These are phyloP conservation scores for Phycodurus eques DNA, from an alignment of 2,113 vertebrate species.

Conservation along the genomic window DNA sequence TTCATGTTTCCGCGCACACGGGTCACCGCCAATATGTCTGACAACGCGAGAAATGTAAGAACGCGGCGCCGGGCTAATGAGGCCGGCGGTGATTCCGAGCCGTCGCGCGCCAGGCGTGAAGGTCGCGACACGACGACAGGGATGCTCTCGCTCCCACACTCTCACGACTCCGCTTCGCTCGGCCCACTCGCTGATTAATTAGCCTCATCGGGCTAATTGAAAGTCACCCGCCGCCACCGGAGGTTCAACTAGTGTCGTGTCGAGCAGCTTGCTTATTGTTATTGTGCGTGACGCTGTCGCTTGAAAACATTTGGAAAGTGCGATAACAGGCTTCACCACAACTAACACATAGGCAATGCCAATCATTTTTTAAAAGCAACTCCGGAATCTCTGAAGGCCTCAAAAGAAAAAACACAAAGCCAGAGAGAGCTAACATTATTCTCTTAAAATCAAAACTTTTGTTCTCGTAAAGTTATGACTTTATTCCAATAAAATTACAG, in stretches of 20 bases:
- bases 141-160: background rate
- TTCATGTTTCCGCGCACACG: background rate
- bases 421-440: too few species aligned
- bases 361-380: too few species aligned
- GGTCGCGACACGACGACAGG: conserved; percentile 4
- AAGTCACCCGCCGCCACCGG: background rate
- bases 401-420: too few species aligned
- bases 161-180: background rate
- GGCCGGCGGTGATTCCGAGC: conserved; percentile 4
- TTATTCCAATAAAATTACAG: too few species aligned
- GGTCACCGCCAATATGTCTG: conserved; percentile 1
- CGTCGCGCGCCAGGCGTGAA: background rate
- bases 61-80: background rate
- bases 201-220: conserved; percentile 13
- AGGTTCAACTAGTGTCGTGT: background rate
- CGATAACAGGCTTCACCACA: too few species aligned
- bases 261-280: conserved; percentile 12
- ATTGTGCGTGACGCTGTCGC: conserved; percentile 12
- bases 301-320: background rate
- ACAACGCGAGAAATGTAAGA: background rate
- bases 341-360: too few species aligned
- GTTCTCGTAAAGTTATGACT: too few species aligned
- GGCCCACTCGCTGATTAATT: conserved; percentile 1
- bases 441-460: background rate
- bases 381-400: too few species aligned